Evolutionary conservation across 2,888 invertebrate genomes (phyloP).

Genomic region (Platycnemis pennipes): DNA sequence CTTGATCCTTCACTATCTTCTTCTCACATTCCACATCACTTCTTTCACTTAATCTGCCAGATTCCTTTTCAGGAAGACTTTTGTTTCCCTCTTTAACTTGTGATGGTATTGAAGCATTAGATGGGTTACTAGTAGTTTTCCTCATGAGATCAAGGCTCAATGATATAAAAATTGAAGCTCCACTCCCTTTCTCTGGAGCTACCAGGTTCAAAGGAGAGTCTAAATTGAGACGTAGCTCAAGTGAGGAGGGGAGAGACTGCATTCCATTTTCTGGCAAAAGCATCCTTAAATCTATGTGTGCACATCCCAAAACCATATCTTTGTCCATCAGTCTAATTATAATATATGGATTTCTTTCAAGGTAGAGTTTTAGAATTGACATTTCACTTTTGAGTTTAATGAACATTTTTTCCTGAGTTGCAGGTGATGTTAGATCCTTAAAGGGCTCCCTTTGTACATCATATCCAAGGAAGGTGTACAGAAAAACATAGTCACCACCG

Average conservation of each 20-base stretch:
- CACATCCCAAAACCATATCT: slow-evolving; percentile 67
- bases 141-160: background rate
- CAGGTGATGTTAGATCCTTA: slow-evolving; percentile 75
- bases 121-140: background rate
- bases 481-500: slow-evolving; percentile 74
- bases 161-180: background rate
- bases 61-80: background rate
- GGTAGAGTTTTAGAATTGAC: slow-evolving; percentile 79
- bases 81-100: background rate
- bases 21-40: background rate
- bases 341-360: slow-evolving; percentile 80
- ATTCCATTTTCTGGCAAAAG: slow-evolving; percentile 40
- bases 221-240: background rate
- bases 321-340: slow-evolving; percentile 78
- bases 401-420: slow-evolving; percentile 80
- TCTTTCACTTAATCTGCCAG: background rate
- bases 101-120: background rate
- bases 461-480: slow-evolving; percentile 77
- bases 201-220: background rate
- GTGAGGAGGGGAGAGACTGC: background rate
- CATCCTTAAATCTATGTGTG: slow-evolving; percentile 64
- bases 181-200: background rate
- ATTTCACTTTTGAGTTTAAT: slow-evolving; percentile 80
- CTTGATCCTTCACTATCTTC: too few relatives aligned
- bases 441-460: slow-evolving; percentile 76